These are phyloP conservation scores for Cyprinodon diabolis DNA, from an alignment of 2,797 vertebrate species.

Conservation along the genomic window DNA sequence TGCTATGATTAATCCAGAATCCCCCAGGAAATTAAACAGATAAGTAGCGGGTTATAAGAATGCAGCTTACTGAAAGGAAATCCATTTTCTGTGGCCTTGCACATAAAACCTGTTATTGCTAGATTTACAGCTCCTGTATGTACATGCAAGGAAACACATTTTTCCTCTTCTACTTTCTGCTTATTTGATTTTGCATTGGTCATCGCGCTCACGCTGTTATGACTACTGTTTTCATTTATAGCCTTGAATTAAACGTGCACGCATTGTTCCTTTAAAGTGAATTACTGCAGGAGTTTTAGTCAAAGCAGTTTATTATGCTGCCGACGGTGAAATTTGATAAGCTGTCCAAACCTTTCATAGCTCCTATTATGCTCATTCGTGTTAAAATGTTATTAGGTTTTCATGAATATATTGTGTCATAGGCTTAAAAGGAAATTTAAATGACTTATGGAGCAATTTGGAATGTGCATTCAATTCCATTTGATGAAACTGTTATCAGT, in stretches of 20 bases:
- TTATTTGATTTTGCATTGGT: conserved; percentile 57
- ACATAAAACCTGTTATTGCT: conserved; percentile 73
- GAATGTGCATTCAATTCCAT: conserved; percentile 6
- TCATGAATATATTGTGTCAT: conserved; percentile 11
- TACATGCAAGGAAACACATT: conserved; percentile 52
- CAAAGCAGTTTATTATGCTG: conserved; percentile 29
- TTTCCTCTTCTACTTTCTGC: conserved; percentile 43
- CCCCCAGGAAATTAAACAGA: conserved; percentile 82
- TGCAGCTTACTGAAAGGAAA: conserved; percentile 78
- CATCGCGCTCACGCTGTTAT: conserved; percentile 37
- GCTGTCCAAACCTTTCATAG: conserved; percentile 32
- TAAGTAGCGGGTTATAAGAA: conserved; percentile 79
- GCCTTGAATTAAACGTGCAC: conserved; percentile 56
- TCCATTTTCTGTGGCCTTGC: conserved; percentile 76
- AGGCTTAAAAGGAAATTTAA: conserved; percentile 17
- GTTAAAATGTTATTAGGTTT: conserved; percentile 34
- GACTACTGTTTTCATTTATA: conserved; percentile 63
- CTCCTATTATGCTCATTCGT: conserved; percentile 25
- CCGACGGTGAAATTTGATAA: conserved; percentile 29
- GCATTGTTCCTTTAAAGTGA: conserved; percentile 33
- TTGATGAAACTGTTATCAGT: conserved; percentile 9
- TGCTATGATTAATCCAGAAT: conserved; percentile 78
- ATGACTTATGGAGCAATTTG: conserved; percentile 10
- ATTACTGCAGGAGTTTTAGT: conserved; percentile 26
- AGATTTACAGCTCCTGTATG: conserved; percentile 64